phyloP scores from a whole-genome alignment of 2,888 invertebrate species.

The Aphodius granarius region DNA sequence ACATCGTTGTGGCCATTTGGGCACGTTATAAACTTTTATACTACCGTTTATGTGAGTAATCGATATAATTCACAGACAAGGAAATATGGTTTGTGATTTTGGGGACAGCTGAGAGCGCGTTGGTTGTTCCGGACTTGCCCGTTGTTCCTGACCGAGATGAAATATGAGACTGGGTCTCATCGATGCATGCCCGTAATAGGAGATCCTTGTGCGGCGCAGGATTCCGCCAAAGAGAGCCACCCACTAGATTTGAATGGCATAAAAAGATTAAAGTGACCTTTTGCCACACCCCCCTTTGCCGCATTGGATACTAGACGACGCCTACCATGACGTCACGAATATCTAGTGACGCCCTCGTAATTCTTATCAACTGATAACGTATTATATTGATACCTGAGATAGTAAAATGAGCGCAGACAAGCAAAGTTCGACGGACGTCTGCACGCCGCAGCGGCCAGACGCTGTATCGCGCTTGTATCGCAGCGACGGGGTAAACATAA shows the following conservation, averaged over 20 bases:
- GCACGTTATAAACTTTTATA: no score
- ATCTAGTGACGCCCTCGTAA: constrained; percentile 49
- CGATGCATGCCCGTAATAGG: neutral
- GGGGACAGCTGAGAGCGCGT: neutral
- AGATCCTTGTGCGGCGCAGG: constrained; percentile 47
- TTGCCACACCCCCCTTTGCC: constrained; percentile 54
- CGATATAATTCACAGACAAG: no score
- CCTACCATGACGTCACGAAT: constrained; percentile 53
- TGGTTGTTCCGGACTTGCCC: neutral
- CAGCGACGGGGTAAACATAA: constrained; percentile 50
- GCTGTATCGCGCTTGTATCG: constrained; percentile 41
- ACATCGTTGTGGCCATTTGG: no score
- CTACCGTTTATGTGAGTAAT: no score
- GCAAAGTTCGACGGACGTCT: neutral
- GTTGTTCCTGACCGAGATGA: neutral
- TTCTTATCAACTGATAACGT: constrained; percentile 37
- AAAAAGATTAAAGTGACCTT: constrained; percentile 56
- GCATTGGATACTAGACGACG: constrained; percentile 52
- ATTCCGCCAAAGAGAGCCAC: constrained; percentile 51
- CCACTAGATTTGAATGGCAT: constrained; percentile 55
- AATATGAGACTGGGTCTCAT: constrained; percentile 4
- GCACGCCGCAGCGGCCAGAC: constrained; percentile 7
- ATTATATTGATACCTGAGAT: constrained; percentile 19
- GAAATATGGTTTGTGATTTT: no score
- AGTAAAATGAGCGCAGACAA: neutral